These are phyloP conservation scores for Ormia ochracea DNA, from an alignment of 2,888 invertebrate species.

Conservation along the genomic window DNA sequence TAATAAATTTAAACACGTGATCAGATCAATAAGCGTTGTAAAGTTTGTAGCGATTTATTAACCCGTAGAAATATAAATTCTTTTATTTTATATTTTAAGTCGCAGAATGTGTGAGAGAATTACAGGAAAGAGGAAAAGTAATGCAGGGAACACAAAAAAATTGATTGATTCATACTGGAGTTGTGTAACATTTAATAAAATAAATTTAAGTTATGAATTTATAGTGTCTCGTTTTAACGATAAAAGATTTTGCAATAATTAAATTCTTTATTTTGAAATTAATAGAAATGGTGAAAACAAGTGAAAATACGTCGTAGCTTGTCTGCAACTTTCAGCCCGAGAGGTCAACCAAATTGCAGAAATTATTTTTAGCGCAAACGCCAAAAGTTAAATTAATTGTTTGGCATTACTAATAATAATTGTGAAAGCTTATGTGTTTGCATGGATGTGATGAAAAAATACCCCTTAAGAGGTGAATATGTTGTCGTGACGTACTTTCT, in stretches of 20 bases:
- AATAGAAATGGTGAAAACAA: no score
- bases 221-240: background rate
- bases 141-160: background rate
- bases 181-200: background rate
- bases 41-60: constrained; percentile 40
- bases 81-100: constrained; percentile 4
- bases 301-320: no score
- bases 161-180: background rate
- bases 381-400: no score
- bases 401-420: no score
- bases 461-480: no score
- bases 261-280: no score
- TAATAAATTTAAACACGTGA: constrained; percentile 78
- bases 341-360: no score
- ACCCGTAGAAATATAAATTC: constrained; percentile 15
- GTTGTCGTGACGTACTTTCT: no score
- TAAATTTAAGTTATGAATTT: background rate
- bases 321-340: no score
- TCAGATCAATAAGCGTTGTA: constrained; percentile 66
- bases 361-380: no score
- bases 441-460: no score
- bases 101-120: background rate
- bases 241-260: background rate
- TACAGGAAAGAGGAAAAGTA: background rate
- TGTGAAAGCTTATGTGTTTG: no score